Base-by-base conservation (phyloP, 2,113 vertebrate species). In the Trichechus manatus region DNA sequence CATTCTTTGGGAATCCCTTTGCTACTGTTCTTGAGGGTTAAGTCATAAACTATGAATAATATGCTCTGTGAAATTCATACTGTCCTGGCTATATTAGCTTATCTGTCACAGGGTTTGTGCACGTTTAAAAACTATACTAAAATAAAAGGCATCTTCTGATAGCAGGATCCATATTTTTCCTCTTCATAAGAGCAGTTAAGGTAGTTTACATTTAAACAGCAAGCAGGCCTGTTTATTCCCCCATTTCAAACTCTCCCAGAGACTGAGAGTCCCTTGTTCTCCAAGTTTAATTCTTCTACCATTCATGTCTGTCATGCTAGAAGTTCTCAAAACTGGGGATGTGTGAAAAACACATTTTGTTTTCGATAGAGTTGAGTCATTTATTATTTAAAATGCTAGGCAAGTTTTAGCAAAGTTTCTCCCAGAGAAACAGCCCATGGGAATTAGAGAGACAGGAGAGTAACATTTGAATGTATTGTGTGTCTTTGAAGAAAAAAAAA, bases 351-450 rank as follows among this genome's bases (percentile, higher is more conserved):
- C 53, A 29, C 59, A 81, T 80, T 93, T 87, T 92, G 23, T 14
- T 96, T 97, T 93, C 47, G 83, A 36, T 4, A 17, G 82, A 83
- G 87, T 93, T 81, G 93, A 97, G 92, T 86, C 6, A 96, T 93
- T 94, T 91, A 97, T 96, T 97, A 98, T 97, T 95, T 97, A 98
- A 97, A 96, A 87, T 50, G 2, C 4, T 93, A 93, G 93, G 23
- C 15, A 97, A 97, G 36, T 94, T 72, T 95, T 96, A 84, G 75
- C 22, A 23, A 9, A 83, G 83, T 36, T 50, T 94, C 23, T 72
- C 53, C 64, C 25, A 92, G 13, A 95, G 15, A 56, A 93, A 42
- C 9, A 96, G 83, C 22, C 82, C 33, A 33, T 93, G 81, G 17
- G 42, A 63, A 6, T 9, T 92, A 78, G 95, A 97, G 61, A 87